These are phyloP conservation scores for Tyria jacobaeae DNA, from an alignment of 2,888 invertebrate species.

Conservation along the genomic window DNA sequence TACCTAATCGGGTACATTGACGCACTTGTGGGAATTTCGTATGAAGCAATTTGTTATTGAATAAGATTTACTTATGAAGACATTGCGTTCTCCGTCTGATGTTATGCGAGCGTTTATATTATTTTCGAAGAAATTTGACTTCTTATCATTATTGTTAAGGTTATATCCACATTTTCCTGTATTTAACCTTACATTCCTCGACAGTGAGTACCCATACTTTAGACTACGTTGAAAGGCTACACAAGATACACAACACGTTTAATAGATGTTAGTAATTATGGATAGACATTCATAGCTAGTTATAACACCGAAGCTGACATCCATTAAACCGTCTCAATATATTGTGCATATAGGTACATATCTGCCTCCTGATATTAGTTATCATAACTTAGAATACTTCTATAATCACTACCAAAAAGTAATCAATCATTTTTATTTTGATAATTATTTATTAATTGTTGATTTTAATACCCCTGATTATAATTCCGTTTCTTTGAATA, in stretches of 20 bases:
- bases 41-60: slow-evolving; percentile 70
- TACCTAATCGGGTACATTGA: slow-evolving; percentile 74
- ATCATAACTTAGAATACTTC: too few relatives aligned
- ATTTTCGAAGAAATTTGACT: slow-evolving; percentile 22
- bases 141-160: slow-evolving; percentile 9
- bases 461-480: too few relatives aligned
- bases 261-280: too few relatives aligned
- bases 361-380: too few relatives aligned
- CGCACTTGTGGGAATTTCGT: slow-evolving; percentile 76
- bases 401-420: too few relatives aligned
- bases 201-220: background rate
- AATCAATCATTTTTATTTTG: too few relatives aligned
- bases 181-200: slow-evolving; percentile 13
- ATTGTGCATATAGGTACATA: too few relatives aligned
- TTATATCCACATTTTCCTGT: slow-evolving; percentile 14
- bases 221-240: background rate
- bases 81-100: slow-evolving; percentile 19
- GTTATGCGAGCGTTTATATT: slow-evolving; percentile 8
- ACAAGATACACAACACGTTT: background rate
- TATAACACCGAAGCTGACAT: too few relatives aligned
- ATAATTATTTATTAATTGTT: too few relatives aligned
- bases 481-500: too few relatives aligned
- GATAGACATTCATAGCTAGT: too few relatives aligned
- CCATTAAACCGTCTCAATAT: too few relatives aligned
- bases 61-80: slow-evolving; percentile 30